Percentiles rank a stretch among this genome's conserved stretches.
These are phyloP conservation scores for Adoxophyes honmai DNA, from an alignment of 1,140 invertebrate genomes.

Conservation along the genomic window DNA sequence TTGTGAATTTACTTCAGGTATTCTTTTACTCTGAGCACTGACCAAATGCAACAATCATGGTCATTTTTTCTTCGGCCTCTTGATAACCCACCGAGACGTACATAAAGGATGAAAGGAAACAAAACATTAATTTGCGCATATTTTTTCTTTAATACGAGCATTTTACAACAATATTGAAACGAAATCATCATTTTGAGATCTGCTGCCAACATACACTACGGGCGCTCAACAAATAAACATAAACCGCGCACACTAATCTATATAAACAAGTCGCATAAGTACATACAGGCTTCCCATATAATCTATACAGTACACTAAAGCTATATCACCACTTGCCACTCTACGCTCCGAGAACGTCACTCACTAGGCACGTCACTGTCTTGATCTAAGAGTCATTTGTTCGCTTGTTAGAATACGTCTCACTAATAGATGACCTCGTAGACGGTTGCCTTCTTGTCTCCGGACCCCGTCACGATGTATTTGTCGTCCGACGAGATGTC, in stretches of 20 bases:
- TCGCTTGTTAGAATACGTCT: constrained; percentile 38
- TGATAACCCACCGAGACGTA: neutral
- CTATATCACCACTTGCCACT: constrained; percentile 68
- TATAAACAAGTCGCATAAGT: constrained; percentile 76
- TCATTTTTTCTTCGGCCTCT: too few species aligned
- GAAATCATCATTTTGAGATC: constrained; percentile 76
- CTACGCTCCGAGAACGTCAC: constrained; percentile 51
- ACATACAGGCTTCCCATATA: constrained; percentile 69
- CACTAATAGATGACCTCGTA: constrained; percentile 97
- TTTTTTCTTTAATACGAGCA: constrained; percentile 76
- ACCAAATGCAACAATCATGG: too few species aligned
- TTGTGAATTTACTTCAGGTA: too few species aligned
- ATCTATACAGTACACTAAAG: constrained; percentile 71
- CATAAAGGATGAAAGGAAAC: constrained; percentile 30
- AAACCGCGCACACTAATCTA: constrained; percentile 74
- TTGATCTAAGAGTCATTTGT: constrained; percentile 58
- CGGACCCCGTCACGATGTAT: constrained; percentile 99
- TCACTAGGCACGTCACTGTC: constrained; percentile 50
- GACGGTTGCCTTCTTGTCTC: constrained; percentile 99
- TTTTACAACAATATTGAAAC: constrained; percentile 77
- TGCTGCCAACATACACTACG: constrained; percentile 75
- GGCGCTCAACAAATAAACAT: constrained; percentile 75
- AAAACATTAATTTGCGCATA: constrained; percentile 66
- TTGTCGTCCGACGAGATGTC: constrained; percentile 99
- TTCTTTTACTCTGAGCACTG: too few species aligned